Base-by-base conservation (phyloP, 1,140 invertebrate genomes). In the Eubasilissa regina region DNA sequence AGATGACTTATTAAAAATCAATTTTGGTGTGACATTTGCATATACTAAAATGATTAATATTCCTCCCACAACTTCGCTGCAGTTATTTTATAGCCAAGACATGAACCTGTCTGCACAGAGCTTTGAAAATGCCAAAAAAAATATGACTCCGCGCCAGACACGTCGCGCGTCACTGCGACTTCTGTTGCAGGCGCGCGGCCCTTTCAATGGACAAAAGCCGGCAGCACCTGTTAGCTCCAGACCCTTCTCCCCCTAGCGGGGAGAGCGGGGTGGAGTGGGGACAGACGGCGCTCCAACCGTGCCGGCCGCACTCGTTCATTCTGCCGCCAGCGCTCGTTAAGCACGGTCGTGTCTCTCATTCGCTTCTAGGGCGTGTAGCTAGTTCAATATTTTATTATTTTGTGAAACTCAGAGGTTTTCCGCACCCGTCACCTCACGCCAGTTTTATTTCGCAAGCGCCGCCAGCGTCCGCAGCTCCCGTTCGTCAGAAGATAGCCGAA, bases 241-340 rank as follows among this genome's bases (percentile, higher is more conserved):
- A 77, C 81, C 60, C 78, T 68, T 68, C 43, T 15, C 75, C 58
- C 70, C 70, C 19, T 35, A 53, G 85, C 85, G 85, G 85, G 85
- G 84, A 85, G 86, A 85, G 82, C 77, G 84, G 83, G 85, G 84
- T 84, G 86, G 86, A 85, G 85, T 85, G 84, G 10, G 47, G 51
- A 25, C 44, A 53, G 77, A 45, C 43, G 64, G 64, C 21, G 66
- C 51, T 84, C 84, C 84, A 86, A 86, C 86, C 87, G 86, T 85
- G 25, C 86, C 7, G 12, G 43, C 64, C 86, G 82, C 84, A 84
- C 84, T 85, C 84, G 86, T 85, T 68, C 60, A 77, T 56, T 77
- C 75, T 77, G 75, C 75, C 53, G 47, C 51, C 47, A 70, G 75
- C 75, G 35, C n/a, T 77, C 75, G 62, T 19, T 9, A 9, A 15